These are phyloP conservation scores for Philonicus albiceps DNA, from an alignment of 2,888 invertebrate genomes.

Conservation along the genomic window DNA sequence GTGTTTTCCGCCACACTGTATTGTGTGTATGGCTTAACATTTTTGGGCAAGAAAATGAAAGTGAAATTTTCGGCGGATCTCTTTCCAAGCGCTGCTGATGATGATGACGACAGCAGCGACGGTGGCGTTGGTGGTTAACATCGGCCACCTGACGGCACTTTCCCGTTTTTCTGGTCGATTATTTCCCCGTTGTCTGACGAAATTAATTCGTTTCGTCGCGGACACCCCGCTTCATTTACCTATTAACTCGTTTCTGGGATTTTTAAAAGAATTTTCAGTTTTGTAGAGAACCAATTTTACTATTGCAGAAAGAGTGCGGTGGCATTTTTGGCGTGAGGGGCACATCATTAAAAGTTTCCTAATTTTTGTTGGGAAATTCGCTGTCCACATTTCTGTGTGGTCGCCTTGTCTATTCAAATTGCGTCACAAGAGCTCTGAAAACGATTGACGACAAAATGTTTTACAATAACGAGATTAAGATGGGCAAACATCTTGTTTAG, in stretches of 20 bases:
- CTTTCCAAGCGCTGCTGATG: neutral
- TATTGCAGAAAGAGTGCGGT: neutral
- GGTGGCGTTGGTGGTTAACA: neutral
- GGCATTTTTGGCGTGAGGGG: neutral
- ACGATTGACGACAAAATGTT: neutral
- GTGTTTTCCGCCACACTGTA: neutral
- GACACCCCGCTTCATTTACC: neutral
- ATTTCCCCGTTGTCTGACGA: neutral
- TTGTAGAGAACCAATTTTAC: neutral
- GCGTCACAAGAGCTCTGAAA: neutral
- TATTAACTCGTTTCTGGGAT: neutral
- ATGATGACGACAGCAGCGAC: neutral
- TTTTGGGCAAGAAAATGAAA: constrained; percentile 8
- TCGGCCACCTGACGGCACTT: neutral
- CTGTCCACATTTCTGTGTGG: neutral
- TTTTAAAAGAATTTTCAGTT: neutral
- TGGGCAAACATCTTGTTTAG: neutral
- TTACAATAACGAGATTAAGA: neutral
- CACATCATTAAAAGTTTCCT: neutral
- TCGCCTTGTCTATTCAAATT: neutral
- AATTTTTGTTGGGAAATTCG: neutral
- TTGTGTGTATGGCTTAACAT: constrained; percentile 6
- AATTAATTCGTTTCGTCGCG: neutral
- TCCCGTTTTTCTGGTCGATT: constrained; percentile 3
- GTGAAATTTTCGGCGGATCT: constrained; percentile 4